Evolutionary conservation across 2,888 invertebrate genomes (phyloP), one percentile per base, ranked within the genome.

Genomic region (Heliconius charithonia): DNA sequence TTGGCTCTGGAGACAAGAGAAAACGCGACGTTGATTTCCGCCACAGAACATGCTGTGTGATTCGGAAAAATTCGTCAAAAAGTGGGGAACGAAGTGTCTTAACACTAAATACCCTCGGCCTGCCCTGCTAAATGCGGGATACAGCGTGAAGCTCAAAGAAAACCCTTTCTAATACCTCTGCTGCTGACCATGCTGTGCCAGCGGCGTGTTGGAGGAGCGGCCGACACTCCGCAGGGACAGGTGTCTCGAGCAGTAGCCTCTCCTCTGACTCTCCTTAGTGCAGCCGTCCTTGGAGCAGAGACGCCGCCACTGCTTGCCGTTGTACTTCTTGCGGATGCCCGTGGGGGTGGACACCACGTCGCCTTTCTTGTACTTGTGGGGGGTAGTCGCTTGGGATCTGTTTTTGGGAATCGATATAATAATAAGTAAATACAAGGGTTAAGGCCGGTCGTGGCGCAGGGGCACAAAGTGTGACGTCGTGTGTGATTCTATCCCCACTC

Each of bases 231-330:
- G 97, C 86, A 99, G 96, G 85, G 98, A 99, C 85, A 99, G 96
- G 94, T 99, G 99, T 75, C 99, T 95, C 32, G 99, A 99, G 92
- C 99, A 99, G 94, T 91, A 99, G 63, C 99, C 99, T 84, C 99
- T 96, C 63, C 99, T 96, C 94, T 99, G 99, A 87, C 99, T 99
- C 96, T 99, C 99, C 95, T 94, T 94, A 62, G 97, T 97, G 93
- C 99, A 99, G 78, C 98, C 98, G 87, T 98, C 98, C 91, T 98
- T 98, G 80, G 99, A 99, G 95, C 99, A 99, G 82, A 99, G 96
- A 86, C 99, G 96, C 82, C 99, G 96, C 99, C 99, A 99, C 91
- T 99, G 99, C 94, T 99, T 99, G 62, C 99, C 99, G 95, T 99
- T 99, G 93, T 99, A 99, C 95, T 99, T 99, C 95, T 99, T 99